A percentile compares a stretch with the other conserved stretches of the same genome.
Evolutionary conservation across 2,113 vertebrate species (phyloP).

Genomic region (Phyllostomus hastatus): DNA sequence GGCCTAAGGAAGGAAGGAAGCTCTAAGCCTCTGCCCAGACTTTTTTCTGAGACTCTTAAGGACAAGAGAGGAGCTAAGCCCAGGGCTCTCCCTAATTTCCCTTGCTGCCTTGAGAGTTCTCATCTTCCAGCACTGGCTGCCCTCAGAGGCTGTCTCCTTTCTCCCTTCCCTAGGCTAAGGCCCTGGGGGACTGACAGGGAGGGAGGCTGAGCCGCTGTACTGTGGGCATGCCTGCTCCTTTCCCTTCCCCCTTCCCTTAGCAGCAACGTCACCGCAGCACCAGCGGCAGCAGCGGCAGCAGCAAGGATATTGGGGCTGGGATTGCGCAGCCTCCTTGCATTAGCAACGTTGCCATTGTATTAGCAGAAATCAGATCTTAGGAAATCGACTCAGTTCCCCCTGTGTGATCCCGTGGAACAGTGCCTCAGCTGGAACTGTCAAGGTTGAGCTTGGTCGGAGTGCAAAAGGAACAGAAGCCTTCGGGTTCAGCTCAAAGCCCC

Average conservation of each 20-base stretch:
- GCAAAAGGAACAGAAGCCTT: neutral
- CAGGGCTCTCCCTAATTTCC: neutral
- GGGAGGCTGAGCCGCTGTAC: slow-evolving; percentile 51
- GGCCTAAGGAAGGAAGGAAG: slow-evolving; percentile 52
- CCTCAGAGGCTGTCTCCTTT: slow-evolving; percentile 36
- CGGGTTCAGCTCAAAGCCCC: slow-evolving; percentile 31
- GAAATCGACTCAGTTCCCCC: neutral
- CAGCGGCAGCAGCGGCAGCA: slow-evolving; percentile 59
- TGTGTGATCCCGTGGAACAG: neutral
- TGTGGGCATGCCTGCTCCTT: slow-evolving; percentile 76
- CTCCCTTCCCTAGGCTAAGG: slow-evolving; percentile 48
- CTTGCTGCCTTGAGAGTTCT: neutral
- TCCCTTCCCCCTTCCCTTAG: slow-evolving; percentile 65
- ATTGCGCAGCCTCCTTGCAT: slow-evolving; percentile 85
- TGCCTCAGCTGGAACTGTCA: slow-evolving; percentile 24
- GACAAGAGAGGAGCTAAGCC: neutral
- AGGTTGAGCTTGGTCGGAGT: slow-evolving; percentile 1
- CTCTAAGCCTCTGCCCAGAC: slow-evolving; percentile 43
- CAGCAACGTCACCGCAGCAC: slow-evolving; percentile 81
- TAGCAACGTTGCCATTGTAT: slow-evolving; percentile 80
- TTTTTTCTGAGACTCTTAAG: neutral
- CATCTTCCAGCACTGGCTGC: neutral
- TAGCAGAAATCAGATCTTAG: slow-evolving; percentile 66
- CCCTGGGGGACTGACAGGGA: slow-evolving; percentile 52
- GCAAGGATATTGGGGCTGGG: slow-evolving; percentile 70